Evolutionary conservation across 1,140 invertebrate species (phyloP), one percentile per base, ranked within the genome.

Genomic region (Pseudoatta argentina): DNA sequence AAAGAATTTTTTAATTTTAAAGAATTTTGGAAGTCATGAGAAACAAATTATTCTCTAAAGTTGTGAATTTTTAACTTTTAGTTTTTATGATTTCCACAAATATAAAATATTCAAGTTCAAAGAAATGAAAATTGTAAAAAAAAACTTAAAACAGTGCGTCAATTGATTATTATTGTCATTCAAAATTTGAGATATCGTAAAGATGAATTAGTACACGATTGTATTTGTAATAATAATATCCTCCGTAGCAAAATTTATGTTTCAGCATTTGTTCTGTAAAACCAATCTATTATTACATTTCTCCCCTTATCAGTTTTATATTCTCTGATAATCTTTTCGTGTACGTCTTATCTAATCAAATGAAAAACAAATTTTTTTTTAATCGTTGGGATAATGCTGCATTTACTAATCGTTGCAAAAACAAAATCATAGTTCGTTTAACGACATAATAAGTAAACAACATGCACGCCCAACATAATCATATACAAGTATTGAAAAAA

Each of bases 281-380:
- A 21, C 0, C 3, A 21, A 14, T 21, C 21, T n/a, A 10, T 67
- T 24, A 16, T 55, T 21, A 30, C 3, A 14, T 55, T 39, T 27
- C 18, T 63, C 24, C 7, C 3, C 18, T 34, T n/a, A 53, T 39
- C 24, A 85, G n/a, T 48, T 61, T 63, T 18, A 73, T 10, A 34
- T 67, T 48, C 5, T 76, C 24, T 14, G 12, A 55, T 24, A 39
- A 44, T 12, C 14, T 73, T 63, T 27, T 44, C 8, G 1, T 27
- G 7, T 7, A 27, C n/a, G 4, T 27, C 3, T 75, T 57, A 57
- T 75, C 72, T 75, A 57, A 78, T 78, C 76, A 4, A 48, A 10
- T 2, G 18, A 14, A 48, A 44, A 61, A 77, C 27, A 27, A 30
- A 16, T 30, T 48, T 30, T 39, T 39, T 44, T 44, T 44, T 30